phyloP scores from a whole-genome alignment of 1,140 invertebrate genomes.

The Helicorthomorpha holstii region DNA sequence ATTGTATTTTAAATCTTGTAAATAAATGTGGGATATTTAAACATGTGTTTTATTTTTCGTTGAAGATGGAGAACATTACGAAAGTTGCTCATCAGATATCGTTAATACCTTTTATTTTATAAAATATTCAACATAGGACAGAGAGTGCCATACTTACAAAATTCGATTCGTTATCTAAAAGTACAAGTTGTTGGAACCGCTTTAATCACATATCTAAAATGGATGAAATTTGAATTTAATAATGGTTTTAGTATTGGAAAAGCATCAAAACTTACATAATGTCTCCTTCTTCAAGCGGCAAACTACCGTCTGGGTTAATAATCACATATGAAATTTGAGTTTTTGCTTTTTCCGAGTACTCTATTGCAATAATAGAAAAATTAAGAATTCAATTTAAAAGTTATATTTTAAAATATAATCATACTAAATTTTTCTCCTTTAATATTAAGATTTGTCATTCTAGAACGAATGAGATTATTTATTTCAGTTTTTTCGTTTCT shows the following conservation, averaged over 20 bases:
- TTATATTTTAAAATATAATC: background rate
- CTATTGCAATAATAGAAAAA: background rate
- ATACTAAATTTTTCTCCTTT: background rate
- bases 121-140: too few relatives aligned
- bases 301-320: background rate
- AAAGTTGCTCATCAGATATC: too few relatives aligned
- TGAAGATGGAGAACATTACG: too few relatives aligned
- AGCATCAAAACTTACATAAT: constrained; percentile 3
- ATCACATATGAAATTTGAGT: constrained; percentile 3
- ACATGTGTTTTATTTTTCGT: too few relatives aligned
- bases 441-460: background rate
- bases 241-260: background rate
- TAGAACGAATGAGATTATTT: background rate
- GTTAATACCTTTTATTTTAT: too few relatives aligned
- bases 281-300: constrained; percentile 2
- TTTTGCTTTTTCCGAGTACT: background rate
- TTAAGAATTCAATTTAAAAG: background rate
- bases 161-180: background rate
- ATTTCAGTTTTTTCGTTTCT: constrained; percentile 1
- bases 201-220: background rate
- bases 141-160: too few relatives aligned
- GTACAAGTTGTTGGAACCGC: background rate
- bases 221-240: background rate
- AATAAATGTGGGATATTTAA: too few relatives aligned
- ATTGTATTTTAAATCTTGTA: too few relatives aligned